Conservation (phyloP, 1,140 invertebrate species). For the Colletes gigas region DNA sequence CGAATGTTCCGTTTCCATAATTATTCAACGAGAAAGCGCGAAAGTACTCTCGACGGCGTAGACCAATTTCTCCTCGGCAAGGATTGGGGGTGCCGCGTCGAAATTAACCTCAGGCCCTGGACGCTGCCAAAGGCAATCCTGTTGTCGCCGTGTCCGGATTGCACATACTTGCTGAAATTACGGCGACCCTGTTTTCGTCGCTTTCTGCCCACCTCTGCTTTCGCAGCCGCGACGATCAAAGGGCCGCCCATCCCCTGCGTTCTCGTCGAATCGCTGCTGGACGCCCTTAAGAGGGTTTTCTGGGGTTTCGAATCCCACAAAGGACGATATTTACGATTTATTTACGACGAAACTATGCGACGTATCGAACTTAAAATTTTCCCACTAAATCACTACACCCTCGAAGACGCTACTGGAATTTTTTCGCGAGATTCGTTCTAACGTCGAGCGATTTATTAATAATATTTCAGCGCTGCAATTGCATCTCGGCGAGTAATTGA, state of each 20-base stretch:
- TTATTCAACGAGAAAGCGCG: background rate
- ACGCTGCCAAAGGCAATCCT: background rate
- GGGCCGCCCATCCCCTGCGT: background rate
- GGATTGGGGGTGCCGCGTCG: background rate
- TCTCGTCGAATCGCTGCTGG: background rate
- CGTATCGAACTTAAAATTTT: no score
- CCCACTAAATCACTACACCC: no score
- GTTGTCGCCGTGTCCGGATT: constrained; percentile 15
- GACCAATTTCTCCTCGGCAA: background rate
- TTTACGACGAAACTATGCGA: no score
- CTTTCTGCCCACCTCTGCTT: background rate
- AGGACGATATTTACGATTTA: no score
- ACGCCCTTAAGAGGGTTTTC: background rate
- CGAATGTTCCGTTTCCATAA: background rate
- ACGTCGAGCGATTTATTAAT: no score
- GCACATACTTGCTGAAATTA: constrained; percentile 14
- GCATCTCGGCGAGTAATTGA: no score
- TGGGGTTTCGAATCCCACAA: no score
- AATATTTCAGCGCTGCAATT: no score
- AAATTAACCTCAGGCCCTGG: constrained; percentile 8
- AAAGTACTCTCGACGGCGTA: background rate
- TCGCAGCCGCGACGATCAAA: constrained; percentile 5
- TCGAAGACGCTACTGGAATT: no score
- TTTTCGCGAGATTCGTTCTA: no score
- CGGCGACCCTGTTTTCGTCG: background rate